Percentiles rank a stretch among this genome's conserved stretches.
Evolutionary conservation across 2,888 invertebrate species (phyloP).

Genomic region (Habroteleia sp.): DNA sequence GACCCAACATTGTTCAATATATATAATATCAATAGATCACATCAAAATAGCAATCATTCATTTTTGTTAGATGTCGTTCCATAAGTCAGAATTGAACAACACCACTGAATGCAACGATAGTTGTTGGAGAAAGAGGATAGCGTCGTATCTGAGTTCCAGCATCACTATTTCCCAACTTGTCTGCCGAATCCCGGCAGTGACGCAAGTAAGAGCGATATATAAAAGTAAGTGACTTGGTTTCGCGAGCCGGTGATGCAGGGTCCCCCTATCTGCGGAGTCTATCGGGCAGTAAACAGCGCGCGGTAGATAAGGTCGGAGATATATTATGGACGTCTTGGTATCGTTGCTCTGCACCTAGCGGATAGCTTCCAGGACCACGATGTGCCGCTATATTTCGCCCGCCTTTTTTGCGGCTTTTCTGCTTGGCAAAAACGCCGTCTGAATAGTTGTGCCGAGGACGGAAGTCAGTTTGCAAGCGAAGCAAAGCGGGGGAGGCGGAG

Average conservation of each 20-base stretch:
- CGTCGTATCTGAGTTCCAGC: slow-evolving; percentile 71
- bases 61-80: slow-evolving; percentile 24
- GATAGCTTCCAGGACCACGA: slow-evolving; percentile 59
- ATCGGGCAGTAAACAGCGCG: slow-evolving; percentile 81
- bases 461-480: slow-evolving; percentile 81
- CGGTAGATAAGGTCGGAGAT: slow-evolving; percentile 80
- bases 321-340: slow-evolving; percentile 78
- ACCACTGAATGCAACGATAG: slow-evolving; percentile 24
- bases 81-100: slow-evolving; percentile 50
- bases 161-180: slow-evolving; percentile 78
- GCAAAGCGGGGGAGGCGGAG: slow-evolving; percentile 75
- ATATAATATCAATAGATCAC: slow-evolving; percentile 24
- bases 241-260: slow-evolving; percentile 75
- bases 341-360: slow-evolving; percentile 55
- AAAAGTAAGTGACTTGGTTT: slow-evolving; percentile 77
- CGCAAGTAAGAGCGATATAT: slow-evolving; percentile 77
- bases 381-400: slow-evolving; percentile 65
- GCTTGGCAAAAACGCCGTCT: slow-evolving; percentile 74
- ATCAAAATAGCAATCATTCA: slow-evolving; percentile 37
- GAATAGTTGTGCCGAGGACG: slow-evolving; percentile 79
- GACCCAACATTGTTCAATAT: too few species aligned
- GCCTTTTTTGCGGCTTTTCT: slow-evolving; percentile 67
- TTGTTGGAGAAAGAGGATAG: slow-evolving; percentile 37
- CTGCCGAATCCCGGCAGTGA: slow-evolving; percentile 75
- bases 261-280: slow-evolving; percentile 79